Conservation (phyloP, 2,113 vertebrate species). For the Thermophis baileyi region DNA sequence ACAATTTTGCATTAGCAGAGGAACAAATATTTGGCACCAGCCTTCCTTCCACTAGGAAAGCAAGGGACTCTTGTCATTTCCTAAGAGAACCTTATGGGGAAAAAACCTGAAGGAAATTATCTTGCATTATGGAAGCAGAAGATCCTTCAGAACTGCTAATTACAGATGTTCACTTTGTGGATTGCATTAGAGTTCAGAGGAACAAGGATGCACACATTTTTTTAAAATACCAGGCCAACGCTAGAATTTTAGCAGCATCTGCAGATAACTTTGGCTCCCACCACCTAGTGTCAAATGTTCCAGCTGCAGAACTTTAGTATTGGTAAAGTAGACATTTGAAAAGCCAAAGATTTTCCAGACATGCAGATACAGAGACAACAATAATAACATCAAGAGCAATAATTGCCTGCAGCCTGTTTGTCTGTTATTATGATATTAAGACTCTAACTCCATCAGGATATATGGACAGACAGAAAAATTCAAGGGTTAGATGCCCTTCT, state of each 20-base stretch:
- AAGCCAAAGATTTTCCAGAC: neutral
- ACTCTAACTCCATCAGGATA: neutral
- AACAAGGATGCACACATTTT: neutral
- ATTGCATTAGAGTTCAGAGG: neutral
- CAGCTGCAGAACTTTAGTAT: neutral
- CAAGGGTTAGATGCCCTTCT: neutral
- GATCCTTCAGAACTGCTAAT: neutral
- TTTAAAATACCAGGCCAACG: neutral
- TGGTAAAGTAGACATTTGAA: neutral
- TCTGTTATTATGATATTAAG: neutral
- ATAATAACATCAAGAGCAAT: neutral
- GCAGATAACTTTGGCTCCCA: neutral
- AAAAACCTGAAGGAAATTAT: neutral
- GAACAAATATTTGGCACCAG: neutral
- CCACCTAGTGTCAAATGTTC: neutral
- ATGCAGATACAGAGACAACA: neutral
- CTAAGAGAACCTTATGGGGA: neutral
- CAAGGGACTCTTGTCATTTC: neutral
- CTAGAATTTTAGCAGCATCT: neutral
- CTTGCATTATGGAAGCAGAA: neutral
- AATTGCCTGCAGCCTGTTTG: neutral
- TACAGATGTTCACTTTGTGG: neutral
- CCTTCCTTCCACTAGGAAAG: neutral
- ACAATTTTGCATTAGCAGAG: conserved; percentile 5
- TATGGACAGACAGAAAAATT: neutral